Conservation (phyloP, 2,888 invertebrate genomes). For the Ectropis crepuscularia region DNA sequence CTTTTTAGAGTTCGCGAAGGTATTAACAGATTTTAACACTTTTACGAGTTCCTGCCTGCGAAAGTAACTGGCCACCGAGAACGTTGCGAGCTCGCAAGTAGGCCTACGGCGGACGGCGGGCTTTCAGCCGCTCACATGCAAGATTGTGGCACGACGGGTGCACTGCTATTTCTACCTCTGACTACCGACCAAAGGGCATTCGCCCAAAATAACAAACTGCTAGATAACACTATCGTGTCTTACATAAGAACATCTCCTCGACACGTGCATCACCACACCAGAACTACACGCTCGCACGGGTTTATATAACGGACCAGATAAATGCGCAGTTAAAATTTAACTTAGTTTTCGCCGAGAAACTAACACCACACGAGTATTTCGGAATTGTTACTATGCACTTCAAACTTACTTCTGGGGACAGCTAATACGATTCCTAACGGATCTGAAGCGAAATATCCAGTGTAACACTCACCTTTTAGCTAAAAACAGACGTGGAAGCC, state of each 20-base stretch:
- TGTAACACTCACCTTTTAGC: slow-evolving; percentile 68
- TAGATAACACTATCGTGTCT: slow-evolving; percentile 66
- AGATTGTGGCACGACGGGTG: slow-evolving; percentile 37
- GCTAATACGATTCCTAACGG: slow-evolving; percentile 39
- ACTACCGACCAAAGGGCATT: slow-evolving; percentile 56
- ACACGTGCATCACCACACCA: slow-evolving; percentile 58
- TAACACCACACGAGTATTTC: slow-evolving; percentile 9
- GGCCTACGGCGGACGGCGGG: slow-evolving; percentile 30
- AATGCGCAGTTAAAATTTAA: slow-evolving; percentile 60
- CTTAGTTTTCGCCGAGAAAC: slow-evolving; percentile 40
- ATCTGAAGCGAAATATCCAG: slow-evolving; percentile 31
- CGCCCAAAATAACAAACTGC: slow-evolving; percentile 46
- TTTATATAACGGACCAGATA: slow-evolving; percentile 33
- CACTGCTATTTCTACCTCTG: slow-evolving; percentile 56
- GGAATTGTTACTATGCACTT: slow-evolving; percentile 30
- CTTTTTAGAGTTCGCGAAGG: no score
- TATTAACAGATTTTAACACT: no score
- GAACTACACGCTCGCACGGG: slow-evolving; percentile 32
- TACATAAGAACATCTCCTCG: slow-evolving; percentile 61
- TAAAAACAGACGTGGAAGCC: slow-evolving; percentile 67
- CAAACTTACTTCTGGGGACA: slow-evolving; percentile 35
- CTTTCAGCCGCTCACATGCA: slow-evolving; percentile 36
- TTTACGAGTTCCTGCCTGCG: background rate
- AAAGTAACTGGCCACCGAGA: background rate
- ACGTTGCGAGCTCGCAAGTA: slow-evolving; percentile 9